Conservation (phyloP, 2,113 vertebrate genomes). For the Peucedramus taeniatus region DNA sequence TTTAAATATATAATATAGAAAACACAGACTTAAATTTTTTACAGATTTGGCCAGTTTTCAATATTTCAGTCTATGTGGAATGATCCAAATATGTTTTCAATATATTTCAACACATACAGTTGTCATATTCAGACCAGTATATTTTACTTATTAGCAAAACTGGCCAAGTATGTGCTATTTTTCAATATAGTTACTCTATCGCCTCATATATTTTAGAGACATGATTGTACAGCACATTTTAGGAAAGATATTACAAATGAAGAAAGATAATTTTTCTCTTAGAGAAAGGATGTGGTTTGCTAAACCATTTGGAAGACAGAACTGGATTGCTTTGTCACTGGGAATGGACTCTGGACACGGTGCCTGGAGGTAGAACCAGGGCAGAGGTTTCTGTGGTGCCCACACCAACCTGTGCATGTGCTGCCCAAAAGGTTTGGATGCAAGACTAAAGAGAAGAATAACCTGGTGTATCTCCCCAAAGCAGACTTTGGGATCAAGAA, state of each 20-base stretch:
- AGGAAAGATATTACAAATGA: constrained; percentile 53
- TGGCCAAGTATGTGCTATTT: constrained; percentile 60
- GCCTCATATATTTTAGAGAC: constrained; percentile 59
- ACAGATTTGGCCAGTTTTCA: constrained; percentile 42
- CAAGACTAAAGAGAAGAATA: neutral
- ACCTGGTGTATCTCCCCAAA: neutral
- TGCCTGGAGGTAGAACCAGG: neutral
- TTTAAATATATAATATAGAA: neutral
- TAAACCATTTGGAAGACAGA: neutral
- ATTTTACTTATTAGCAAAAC: constrained; percentile 47
- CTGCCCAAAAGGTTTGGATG: neutral
- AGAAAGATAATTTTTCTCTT: constrained; percentile 23
- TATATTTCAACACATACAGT: constrained; percentile 56
- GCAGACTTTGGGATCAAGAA: neutral
- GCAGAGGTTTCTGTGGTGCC: neutral
- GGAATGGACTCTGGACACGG: neutral
- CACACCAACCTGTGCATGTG: neutral
- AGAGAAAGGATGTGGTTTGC: constrained; percentile 50
- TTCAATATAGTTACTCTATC: constrained; percentile 59
- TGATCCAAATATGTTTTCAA: constrained; percentile 60
- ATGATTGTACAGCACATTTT: constrained; percentile 44
- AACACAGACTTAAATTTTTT: constrained; percentile 27
- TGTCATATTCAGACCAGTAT: constrained; percentile 47
- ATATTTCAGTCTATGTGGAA: neutral
- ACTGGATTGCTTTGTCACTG: neutral